These are phyloP conservation scores for Cyclophora punctaria DNA, from an alignment of 2,888 invertebrate genomes.

Conservation along the genomic window DNA sequence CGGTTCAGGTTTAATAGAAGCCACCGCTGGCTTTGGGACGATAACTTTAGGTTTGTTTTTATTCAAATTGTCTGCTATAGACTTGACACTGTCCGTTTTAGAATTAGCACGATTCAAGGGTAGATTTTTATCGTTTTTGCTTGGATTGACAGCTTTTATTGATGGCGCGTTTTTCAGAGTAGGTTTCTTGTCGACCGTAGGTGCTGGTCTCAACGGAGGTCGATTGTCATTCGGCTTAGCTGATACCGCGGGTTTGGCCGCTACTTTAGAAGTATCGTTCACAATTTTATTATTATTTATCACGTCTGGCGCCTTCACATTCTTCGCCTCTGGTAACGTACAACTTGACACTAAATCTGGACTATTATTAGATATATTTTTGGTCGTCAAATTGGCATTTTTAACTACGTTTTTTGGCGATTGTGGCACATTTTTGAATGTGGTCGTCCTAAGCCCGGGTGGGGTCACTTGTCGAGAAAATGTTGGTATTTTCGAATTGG, in stretches of 20 bases:
- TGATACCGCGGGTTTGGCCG: slow-evolving; percentile 57
- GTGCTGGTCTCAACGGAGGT: slow-evolving; percentile 53
- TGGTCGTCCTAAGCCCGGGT: slow-evolving; percentile 61
- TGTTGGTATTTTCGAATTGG: slow-evolving; percentile 64
- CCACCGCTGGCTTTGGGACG: slow-evolving; percentile 54
- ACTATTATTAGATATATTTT: slow-evolving; percentile 68
- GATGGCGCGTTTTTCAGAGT: slow-evolving; percentile 38
- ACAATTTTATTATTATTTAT: slow-evolving; percentile 69
- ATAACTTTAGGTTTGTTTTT: slow-evolving; percentile 63
- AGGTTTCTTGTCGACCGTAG: slow-evolving; percentile 56
- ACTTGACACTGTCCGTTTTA: slow-evolving; percentile 60
- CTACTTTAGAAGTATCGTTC: slow-evolving; percentile 61
- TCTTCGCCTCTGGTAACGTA: slow-evolving; percentile 65
- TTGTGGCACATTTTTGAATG: slow-evolving; percentile 56
- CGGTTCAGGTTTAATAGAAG: slow-evolving; percentile 46
- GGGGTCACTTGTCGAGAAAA: slow-evolving; percentile 67
- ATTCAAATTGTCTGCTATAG: slow-evolving; percentile 63
- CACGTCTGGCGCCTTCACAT: slow-evolving; percentile 78
- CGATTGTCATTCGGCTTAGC: slow-evolving; percentile 57
- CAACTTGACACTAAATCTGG: slow-evolving; percentile 85
- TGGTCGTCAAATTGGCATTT: slow-evolving; percentile 39
- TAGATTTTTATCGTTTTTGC: slow-evolving; percentile 46
- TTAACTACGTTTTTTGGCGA: slow-evolving; percentile 54
- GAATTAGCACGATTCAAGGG: slow-evolving; percentile 45
- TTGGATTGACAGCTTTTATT: slow-evolving; percentile 41